phyloP scores from a whole-genome alignment of 2,888 invertebrate genomes.

The Mystacides longicornis region DNA sequence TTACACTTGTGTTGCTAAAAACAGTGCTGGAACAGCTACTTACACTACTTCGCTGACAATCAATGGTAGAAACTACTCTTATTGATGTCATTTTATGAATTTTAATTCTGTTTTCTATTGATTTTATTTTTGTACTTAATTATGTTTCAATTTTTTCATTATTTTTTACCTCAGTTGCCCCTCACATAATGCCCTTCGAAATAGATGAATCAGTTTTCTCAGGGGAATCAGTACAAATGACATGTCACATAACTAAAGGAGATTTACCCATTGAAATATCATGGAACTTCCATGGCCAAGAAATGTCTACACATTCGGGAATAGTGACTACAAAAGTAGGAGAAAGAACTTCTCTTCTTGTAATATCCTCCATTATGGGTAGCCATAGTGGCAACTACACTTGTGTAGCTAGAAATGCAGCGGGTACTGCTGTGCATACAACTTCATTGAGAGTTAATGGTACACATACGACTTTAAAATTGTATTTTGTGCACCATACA shows the following conservation, averaged over 20 bases:
- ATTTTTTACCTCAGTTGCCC: slow-evolving; percentile 39
- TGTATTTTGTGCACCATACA: too few relatives aligned
- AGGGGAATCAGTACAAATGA: slow-evolving; percentile 60
- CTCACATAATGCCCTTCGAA: slow-evolving; percentile 58
- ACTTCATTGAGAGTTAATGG: slow-evolving; percentile 51
- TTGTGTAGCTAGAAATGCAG: slow-evolving; percentile 65
- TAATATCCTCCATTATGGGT: slow-evolving; percentile 63
- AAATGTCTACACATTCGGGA: slow-evolving; percentile 48
- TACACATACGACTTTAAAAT: too few relatives aligned
- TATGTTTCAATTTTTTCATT: slow-evolving; percentile 12
- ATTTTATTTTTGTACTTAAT: slow-evolving; percentile 5
- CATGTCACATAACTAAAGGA: slow-evolving; percentile 63
- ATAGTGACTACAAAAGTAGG: slow-evolving; percentile 56
- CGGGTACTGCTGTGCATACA: slow-evolving; percentile 60
- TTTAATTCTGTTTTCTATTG: not conserved
- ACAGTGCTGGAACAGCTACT: slow-evolving; percentile 50
- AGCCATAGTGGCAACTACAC: slow-evolving; percentile 69
- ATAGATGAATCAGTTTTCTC: slow-evolving; percentile 59
- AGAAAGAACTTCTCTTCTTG: slow-evolving; percentile 59
- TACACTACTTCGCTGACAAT: slow-evolving; percentile 52
- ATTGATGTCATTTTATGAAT: not conserved
- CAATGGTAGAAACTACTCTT: slow-evolving; percentile 42
- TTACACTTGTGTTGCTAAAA: slow-evolving; percentile 57
- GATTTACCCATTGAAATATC: slow-evolving; percentile 65
- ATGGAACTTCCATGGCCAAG: slow-evolving; percentile 66